Evolutionary conservation across 2,888 invertebrate species (phyloP).

Genomic region (Clistopyga incitator): DNA sequence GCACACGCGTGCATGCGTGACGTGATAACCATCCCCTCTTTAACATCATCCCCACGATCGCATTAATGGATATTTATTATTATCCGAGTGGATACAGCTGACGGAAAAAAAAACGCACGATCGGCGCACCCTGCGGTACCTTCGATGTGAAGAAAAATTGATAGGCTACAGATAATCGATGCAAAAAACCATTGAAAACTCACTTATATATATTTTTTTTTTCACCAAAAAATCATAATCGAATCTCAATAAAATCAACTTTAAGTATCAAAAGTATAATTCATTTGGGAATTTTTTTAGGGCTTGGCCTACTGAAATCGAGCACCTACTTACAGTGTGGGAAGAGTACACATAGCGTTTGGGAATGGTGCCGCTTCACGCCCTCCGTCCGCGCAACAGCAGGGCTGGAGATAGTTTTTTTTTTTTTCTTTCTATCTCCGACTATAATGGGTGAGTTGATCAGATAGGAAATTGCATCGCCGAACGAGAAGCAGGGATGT

Average conservation of each 20-base stretch:
- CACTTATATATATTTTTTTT: too few relatives aligned
- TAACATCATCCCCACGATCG: conserved; percentile 62
- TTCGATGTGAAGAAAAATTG: background rate
- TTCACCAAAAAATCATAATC: too few relatives aligned
- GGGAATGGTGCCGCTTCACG: conserved; percentile 20
- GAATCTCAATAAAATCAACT: too few relatives aligned
- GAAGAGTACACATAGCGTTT: conserved; percentile 78
- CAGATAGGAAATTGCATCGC: conserved; percentile 67
- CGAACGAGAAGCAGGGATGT: conserved; percentile 43
- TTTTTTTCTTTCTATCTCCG: conserved; percentile 31
- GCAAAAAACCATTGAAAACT: background rate
- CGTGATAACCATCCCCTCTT: conserved; percentile 82
- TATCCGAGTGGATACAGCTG: conserved; percentile 72
- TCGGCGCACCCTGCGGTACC: conserved; percentile 3
- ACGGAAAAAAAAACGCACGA: conserved; percentile 53
- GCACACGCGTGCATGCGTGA: conserved; percentile 76
- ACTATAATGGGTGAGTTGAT: conserved; percentile 58
- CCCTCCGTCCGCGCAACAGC: conserved; percentile 39
- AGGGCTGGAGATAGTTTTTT: conserved; percentile 52
- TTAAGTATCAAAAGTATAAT: background rate
- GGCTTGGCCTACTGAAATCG: conserved; percentile 14
- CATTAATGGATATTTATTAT: conserved; percentile 84
- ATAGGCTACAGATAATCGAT: background rate
- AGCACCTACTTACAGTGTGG: conserved; percentile 73
- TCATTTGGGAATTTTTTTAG: too few relatives aligned